Percentiles rank a stretch among this genome's conserved stretches.
Evolutionary conservation across 1,140 invertebrate genomes (phyloP).

Genomic region (Drosophila tristis): DNA sequence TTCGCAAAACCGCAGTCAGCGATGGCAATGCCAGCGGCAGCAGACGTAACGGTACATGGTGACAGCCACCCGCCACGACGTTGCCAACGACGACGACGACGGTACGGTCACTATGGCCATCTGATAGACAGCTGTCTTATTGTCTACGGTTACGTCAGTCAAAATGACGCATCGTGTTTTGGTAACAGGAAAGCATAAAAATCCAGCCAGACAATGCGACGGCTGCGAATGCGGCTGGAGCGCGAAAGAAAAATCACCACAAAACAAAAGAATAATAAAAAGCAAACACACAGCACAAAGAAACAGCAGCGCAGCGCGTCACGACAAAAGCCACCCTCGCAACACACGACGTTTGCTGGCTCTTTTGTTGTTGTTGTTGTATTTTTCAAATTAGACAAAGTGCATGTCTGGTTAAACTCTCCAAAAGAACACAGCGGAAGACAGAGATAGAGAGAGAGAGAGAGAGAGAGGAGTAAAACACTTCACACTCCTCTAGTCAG

Average conservation of each 20-base stretch:
- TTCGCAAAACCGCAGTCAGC: conserved; percentile 74
- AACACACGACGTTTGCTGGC: conserved; percentile 20
- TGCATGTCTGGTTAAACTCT: conserved; percentile 19
- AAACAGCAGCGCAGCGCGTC: conserved; percentile 19
- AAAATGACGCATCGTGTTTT: conserved; percentile 85
- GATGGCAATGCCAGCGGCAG: conserved; percentile 77
- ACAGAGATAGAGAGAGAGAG: neutral
- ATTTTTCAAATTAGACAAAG: conserved; percentile 36
- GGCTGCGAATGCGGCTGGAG: conserved; percentile 37
- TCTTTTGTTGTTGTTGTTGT: conserved; percentile 6
- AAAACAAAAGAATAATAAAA: conserved; percentile 69
- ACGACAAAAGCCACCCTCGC: conserved; percentile 53
- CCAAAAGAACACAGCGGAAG: neutral
- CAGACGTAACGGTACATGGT: conserved; percentile 68
- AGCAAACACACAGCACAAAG: conserved; percentile 31
- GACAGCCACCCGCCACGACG: conserved; percentile 23
- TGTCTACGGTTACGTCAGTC: conserved; percentile 80
- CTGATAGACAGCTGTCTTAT: conserved; percentile 84
- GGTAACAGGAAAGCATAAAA: conserved; percentile 83
- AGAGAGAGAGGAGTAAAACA: neutral
- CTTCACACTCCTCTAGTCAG: neutral
- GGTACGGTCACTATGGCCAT: conserved; percentile 46
- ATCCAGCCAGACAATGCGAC: conserved; percentile 38
- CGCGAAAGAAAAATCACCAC: conserved; percentile 70
- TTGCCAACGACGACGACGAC: conserved; percentile 25